phyloP scores from a whole-genome alignment of 2,888 invertebrate species.

The Eilema caniola region DNA sequence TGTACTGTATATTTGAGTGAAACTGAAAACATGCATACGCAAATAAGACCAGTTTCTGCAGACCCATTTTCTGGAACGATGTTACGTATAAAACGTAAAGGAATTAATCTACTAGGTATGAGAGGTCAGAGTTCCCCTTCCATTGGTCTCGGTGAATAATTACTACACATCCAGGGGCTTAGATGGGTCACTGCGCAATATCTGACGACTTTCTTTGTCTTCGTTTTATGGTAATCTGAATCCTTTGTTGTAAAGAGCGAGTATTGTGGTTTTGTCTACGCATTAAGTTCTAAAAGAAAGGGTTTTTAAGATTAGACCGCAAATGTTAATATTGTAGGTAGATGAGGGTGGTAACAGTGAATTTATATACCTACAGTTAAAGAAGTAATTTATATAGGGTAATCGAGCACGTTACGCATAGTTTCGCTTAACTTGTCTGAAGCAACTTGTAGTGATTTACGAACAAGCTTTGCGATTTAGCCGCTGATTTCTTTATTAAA shows the following conservation, averaged over 20 bases:
- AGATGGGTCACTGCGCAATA: conserved; percentile 59
- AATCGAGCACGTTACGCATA: background rate
- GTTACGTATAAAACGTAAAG: conserved; percentile 23
- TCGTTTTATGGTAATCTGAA: conserved; percentile 49
- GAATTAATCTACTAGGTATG: conserved; percentile 18
- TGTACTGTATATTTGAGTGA: conserved; percentile 29
- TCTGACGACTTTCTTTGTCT: conserved; percentile 61
- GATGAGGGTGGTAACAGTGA: background rate
- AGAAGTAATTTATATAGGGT: background rate
- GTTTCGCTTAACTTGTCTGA: background rate
- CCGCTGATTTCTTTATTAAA: background rate
- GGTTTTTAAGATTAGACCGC: background rate
- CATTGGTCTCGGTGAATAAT: conserved; percentile 47
- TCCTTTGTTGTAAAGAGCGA: conserved; percentile 32
- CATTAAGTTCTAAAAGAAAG: background rate
- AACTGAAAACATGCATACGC: conserved; percentile 32
- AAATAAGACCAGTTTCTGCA: background rate
- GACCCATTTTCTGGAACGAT: conserved; percentile 27
- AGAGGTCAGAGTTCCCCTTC: conserved; percentile 43
- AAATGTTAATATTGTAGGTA: background rate
- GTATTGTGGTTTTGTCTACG: conserved; percentile 1
- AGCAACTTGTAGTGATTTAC: background rate
- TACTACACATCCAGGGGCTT: conserved; percentile 49
- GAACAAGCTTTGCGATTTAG: background rate
- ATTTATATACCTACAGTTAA: background rate